Percentiles rank a stretch among this genome's conserved stretches.
Evolutionary conservation across 1,140 invertebrate species (phyloP).

Genomic region (Anagrus nilaparvatae): DNA sequence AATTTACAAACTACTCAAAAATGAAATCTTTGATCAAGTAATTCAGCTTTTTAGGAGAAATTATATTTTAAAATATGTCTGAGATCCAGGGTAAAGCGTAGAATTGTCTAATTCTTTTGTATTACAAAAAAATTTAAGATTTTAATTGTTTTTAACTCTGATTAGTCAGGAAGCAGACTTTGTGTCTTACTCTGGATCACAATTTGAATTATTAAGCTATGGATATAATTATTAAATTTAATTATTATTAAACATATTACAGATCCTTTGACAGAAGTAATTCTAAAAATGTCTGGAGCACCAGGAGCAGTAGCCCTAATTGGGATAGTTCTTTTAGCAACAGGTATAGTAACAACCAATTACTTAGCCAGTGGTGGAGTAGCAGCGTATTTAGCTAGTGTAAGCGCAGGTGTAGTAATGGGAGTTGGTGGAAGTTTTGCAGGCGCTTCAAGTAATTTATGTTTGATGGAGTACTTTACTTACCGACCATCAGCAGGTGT

Average conservation of each 20-base stretch:
- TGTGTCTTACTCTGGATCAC: neutral
- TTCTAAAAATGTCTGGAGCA: slow-evolving; percentile 43
- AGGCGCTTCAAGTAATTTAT: slow-evolving; percentile 25
- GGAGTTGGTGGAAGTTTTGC: slow-evolving; percentile 34
- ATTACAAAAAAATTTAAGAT: too few relatives aligned
- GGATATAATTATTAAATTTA: neutral
- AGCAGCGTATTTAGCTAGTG: slow-evolving; percentile 30
- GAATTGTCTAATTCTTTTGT: neutral
- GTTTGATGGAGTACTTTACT: slow-evolving; percentile 28
- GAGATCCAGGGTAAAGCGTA: neutral
- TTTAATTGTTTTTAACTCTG: too few relatives aligned
- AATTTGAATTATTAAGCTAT: neutral
- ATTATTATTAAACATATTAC: slow-evolving; percentile 9
- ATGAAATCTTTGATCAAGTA: too few relatives aligned
- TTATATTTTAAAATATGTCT: too few relatives aligned
- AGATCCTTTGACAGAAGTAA: slow-evolving; percentile 47
- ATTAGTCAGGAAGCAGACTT: neutral
- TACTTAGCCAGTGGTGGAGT: slow-evolving; percentile 32
- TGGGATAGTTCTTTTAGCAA: slow-evolving; percentile 27
- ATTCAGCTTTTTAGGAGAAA: too few relatives aligned
- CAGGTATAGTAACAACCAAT: slow-evolving; percentile 30
- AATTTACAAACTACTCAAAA: too few relatives aligned
- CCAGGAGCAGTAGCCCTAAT: slow-evolving; percentile 41
- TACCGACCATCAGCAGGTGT: slow-evolving; percentile 21
- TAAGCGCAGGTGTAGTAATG: slow-evolving; percentile 35